phyloP scores from a whole-genome alignment of 2,888 invertebrate genomes.

The Cylloceria caligata region DNA sequence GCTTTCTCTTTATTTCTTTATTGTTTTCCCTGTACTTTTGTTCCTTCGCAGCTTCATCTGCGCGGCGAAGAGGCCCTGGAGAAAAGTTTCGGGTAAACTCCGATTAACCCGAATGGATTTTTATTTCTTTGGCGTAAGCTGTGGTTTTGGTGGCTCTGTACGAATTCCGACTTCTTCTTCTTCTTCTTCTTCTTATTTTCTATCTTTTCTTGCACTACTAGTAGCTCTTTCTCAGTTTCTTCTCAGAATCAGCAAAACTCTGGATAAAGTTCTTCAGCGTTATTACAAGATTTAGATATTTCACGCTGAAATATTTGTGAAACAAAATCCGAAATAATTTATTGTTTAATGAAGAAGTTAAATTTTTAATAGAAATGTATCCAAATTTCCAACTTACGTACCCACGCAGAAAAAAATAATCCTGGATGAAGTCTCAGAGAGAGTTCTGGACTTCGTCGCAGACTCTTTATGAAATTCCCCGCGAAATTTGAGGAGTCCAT shows the following conservation, averaged over 20 bases:
- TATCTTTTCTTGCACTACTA: slow-evolving; percentile 14
- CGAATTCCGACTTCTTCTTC: slow-evolving; percentile 54
- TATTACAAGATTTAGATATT: background rate
- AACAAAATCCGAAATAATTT: background rate
- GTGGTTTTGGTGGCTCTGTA: slow-evolving; percentile 47
- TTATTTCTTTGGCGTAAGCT: slow-evolving; percentile 58
- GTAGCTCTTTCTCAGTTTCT: slow-evolving; percentile 16
- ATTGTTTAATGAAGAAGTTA: too few relatives aligned
- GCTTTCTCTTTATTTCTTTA: slow-evolving; percentile 51
- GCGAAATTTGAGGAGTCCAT: too few relatives aligned
- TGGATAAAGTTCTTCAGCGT: slow-evolving; percentile 7
- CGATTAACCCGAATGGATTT: slow-evolving; percentile 75
- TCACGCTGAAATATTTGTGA: background rate
- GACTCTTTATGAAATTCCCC: too few relatives aligned
- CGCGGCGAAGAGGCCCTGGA: background rate
- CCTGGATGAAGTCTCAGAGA: too few relatives aligned
- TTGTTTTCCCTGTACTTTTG: slow-evolving; percentile 25
- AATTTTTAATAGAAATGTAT: too few relatives aligned
- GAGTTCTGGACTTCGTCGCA: too few relatives aligned
- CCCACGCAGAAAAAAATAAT: too few relatives aligned
- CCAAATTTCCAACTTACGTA: too few relatives aligned
- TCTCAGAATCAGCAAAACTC: slow-evolving; percentile 2
- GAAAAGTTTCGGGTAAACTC: slow-evolving; percentile 69
- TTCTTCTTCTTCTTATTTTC: slow-evolving; percentile 3
- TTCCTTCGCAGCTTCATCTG: slow-evolving; percentile 12